Evolutionary conservation across 2,888 invertebrate genomes (phyloP).

Genomic region (Apotomis turbidana): DNA sequence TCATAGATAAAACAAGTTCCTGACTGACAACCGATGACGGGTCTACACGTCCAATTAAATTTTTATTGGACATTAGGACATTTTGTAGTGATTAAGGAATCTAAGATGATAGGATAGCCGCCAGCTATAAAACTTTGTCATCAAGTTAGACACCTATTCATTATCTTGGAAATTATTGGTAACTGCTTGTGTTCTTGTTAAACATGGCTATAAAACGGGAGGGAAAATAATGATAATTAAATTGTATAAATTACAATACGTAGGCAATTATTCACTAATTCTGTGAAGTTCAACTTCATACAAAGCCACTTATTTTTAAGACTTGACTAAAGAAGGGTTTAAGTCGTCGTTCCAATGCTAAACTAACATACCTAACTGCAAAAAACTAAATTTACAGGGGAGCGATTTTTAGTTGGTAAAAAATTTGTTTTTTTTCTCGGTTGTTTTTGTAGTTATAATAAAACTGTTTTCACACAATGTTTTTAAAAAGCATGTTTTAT

Average conservation of each 20-base stretch:
- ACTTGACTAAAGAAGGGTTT: too few species aligned
- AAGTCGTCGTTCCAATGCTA: too few species aligned
- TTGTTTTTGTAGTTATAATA: too few species aligned
- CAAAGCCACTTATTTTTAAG: too few species aligned
- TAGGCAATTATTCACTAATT: too few species aligned
- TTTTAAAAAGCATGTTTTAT: too few species aligned
- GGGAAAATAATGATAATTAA: constrained; percentile 18
- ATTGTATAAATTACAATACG: background rate
- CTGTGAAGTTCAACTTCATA: too few species aligned
- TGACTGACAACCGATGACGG: constrained; percentile 24
- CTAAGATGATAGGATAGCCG: constrained; percentile 36
- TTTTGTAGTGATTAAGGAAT: constrained; percentile 26
- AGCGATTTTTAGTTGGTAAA: too few species aligned
- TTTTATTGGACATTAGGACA: constrained; percentile 35
- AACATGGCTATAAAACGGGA: constrained; percentile 29
- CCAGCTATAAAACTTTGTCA: constrained; percentile 33
- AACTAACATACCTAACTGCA: too few species aligned
- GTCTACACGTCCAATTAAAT: constrained; percentile 31
- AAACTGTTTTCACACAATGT: too few species aligned
- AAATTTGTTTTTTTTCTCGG: too few species aligned
- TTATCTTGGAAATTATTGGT: constrained; percentile 35
- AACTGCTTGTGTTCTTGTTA: constrained; percentile 22
- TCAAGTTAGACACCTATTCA: constrained; percentile 28
- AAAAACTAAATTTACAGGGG: too few species aligned
- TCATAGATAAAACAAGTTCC: constrained; percentile 3